Base-by-base conservation (phyloP, 2,113 vertebrate species). In the Gopherus flavomarginatus region DNA sequence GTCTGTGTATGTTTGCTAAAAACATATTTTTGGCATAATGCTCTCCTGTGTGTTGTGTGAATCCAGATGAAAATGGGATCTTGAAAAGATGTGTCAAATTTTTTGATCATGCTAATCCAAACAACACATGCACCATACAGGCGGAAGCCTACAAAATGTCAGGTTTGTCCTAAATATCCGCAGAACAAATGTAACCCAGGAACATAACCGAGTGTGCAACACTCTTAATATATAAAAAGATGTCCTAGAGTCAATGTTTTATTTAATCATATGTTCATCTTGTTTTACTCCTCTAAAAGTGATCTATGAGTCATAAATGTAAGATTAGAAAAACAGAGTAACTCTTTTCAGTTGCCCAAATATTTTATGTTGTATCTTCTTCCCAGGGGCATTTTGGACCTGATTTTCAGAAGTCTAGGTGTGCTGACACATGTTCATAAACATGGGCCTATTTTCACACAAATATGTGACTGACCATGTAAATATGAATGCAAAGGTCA, bases 161-260 rank as follows among this genome's bases (percentile, higher is more conserved):
- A 97, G 97, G 96, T 95, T 96, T 95, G 90, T 53, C 87, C 96
- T 97, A 97, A 97, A 96, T 97, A 96, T 97, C 96, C 97, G 97
- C 96, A 89, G 91, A 96, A 94, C 97, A 97, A 97, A 97, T 97
- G 97, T 96, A 92, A 77, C 83, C 94, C 91, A 90, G 95, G 92
- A 97, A 82, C 93, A 96, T 3, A 88, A 97, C 91, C 86, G 8
- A 97, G 82, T 77, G 90, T 79, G 59, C 84, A 91, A 89, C 59
- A 56, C 88, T 82, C 85, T 57, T 5, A 0, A 89, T 97, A 95
- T 93, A 96, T 97, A 97, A 96, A 92, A 86, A 97, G 95, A 96
- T 91, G 95, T 96, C 96, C 93, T 65, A 92, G 95, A 89, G 97
- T 84, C 0, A 0, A 89, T 91, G 92, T 96, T 96, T 97, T 97